phyloP scores from a whole-genome alignment of 1,140 invertebrate species.

The Cyrtorhinus lividipennis region DNA sequence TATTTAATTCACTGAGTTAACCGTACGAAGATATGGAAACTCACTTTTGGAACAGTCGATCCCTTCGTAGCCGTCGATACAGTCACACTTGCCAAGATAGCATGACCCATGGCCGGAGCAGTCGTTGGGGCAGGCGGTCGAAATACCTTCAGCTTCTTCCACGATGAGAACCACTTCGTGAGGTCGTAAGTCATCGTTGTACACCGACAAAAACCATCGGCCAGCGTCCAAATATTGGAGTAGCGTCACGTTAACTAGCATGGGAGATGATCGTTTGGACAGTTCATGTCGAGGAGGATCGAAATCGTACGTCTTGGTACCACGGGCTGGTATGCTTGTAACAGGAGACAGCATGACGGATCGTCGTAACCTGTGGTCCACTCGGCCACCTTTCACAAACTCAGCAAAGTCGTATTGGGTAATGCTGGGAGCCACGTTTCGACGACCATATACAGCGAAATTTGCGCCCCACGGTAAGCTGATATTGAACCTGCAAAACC shows the following conservation, averaged over 20 bases:
- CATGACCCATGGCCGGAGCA: constrained; percentile 91
- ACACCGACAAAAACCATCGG: constrained; percentile 87
- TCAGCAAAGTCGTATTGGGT: constrained; percentile 93
- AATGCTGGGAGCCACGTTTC: constrained; percentile 82
- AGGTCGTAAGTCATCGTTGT: constrained; percentile 81
- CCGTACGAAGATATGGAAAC: constrained; percentile 30
- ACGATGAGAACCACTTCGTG: constrained; percentile 60
- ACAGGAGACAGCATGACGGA: constrained; percentile 12
- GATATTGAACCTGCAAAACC: constrained; percentile 76
- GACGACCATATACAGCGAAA: constrained; percentile 81
- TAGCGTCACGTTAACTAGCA: constrained; percentile 43
- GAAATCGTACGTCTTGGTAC: constrained; percentile 20
- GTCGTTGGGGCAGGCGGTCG: constrained; percentile 81
- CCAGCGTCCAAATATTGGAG: constrained; percentile 82
- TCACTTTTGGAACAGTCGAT: constrained; percentile 83
- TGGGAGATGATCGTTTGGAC: constrained; percentile 13
- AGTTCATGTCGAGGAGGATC: constrained; percentile 5
- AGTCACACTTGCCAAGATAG: constrained; percentile 86
- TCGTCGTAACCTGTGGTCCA: constrained; percentile 12
- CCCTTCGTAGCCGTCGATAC: constrained; percentile 87
- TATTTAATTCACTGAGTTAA: not conserved
- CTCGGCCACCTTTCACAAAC: constrained; percentile 58
- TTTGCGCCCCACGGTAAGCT: constrained; percentile 79
- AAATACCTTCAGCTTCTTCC: constrained; percentile 69
- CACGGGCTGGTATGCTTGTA: not conserved